Base-by-base conservation (phyloP, 2,888 invertebrate species). In the Terebella lapidaria region DNA sequence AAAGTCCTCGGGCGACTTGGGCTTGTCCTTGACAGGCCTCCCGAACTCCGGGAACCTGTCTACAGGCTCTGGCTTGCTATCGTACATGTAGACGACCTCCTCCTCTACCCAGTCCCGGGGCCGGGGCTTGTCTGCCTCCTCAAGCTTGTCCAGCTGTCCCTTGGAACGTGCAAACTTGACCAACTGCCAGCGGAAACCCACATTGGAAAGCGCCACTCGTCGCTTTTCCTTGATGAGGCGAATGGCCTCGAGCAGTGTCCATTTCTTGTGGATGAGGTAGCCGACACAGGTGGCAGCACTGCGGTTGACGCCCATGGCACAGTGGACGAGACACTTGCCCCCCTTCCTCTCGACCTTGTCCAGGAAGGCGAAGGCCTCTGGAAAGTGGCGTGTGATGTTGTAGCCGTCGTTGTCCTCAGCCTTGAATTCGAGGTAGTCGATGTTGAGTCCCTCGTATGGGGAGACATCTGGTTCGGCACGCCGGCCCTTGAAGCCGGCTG, bases 281-380 rank as follows among this genome's bases (percentile, higher is more conserved):
- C 56, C 69, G 27, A 65, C 54, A 51, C 66, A 65, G 3, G 62
- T 60, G 18, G 66, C 65, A 5, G 59, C 67, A 46, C 65, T 65
- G 15, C 69, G 61, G 61, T 69, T 69, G 53, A 69, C 61, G 35
- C 69, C 69, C 54, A 68, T 58, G 26, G 66, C 66, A 51, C 69
- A 69, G 59, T 69, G 69, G 22, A 69, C 69, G 25, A 69, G 60
- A 18, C 52, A 63, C 3, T 45, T 54, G 5, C 66, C 69, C 3
- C 63, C 59, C 35, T 56, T 45, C 22, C 56, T 26, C 30, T 27
- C 42, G 3, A 55, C 61, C 24, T 30, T 51, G 47, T 67, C 65
- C 46, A 67, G 54, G 55, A 56, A 67, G 20, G 29, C 26, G 56
- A 65, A 65, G 5, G 66, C 63, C 45, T 68, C 65, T 2, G 46